These are phyloP conservation scores for Calameuta filiformis DNA, from an alignment of 2,888 invertebrate genomes.

Conservation along the genomic window DNA sequence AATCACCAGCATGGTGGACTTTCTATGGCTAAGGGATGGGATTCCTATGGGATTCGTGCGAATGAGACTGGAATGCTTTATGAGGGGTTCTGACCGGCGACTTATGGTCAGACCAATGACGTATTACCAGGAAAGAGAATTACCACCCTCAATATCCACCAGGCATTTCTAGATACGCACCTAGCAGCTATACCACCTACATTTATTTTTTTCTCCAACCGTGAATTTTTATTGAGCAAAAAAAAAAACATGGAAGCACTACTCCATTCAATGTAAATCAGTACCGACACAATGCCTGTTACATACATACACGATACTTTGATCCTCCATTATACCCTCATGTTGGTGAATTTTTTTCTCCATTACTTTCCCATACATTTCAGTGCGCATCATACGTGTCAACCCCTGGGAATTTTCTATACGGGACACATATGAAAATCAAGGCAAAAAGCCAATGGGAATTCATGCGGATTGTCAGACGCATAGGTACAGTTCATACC, in stretches of 20 bases:
- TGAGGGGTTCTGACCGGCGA: constrained; percentile 55
- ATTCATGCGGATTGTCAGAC: constrained; percentile 1
- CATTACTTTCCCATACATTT: background rate
- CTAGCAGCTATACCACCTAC: no score
- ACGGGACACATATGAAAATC: background rate
- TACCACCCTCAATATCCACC: constrained; percentile 25
- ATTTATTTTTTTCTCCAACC: background rate
- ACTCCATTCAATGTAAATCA: background rate
- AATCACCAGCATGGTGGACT: constrained; percentile 6
- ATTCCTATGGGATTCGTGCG: constrained; percentile 57
- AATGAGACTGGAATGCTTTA: constrained; percentile 60
- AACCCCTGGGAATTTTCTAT: background rate
- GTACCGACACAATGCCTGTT: background rate
- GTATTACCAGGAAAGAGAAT: constrained; percentile 54
- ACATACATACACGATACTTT: background rate
- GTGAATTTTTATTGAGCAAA: background rate
- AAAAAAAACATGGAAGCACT: background rate
- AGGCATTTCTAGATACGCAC: background rate
- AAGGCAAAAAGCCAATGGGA: background rate
- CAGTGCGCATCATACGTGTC: background rate
- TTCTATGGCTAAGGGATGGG: constrained; percentile 36
- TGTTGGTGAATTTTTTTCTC: background rate
- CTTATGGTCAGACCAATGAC: constrained; percentile 51
- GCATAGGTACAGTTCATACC: background rate
- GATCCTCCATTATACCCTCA: background rate